These are phyloP conservation scores for Etheostoma perlongum DNA, from an alignment of 2,797 vertebrate species.

Conservation along the genomic window DNA sequence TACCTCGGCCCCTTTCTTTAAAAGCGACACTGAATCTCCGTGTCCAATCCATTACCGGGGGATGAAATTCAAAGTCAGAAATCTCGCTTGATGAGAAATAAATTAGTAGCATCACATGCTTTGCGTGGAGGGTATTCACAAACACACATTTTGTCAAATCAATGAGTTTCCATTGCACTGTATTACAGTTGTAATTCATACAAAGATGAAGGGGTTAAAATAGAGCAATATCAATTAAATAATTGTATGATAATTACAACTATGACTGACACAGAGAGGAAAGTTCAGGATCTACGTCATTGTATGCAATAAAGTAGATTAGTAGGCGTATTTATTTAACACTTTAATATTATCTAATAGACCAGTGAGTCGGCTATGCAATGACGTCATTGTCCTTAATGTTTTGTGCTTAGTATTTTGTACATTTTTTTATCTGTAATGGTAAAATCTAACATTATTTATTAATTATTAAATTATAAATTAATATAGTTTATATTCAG, in stretches of 20 bases:
- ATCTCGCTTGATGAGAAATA: constrained; percentile 91
- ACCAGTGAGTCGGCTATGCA: background rate
- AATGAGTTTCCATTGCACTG: constrained; percentile 43
- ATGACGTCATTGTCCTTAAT: background rate
- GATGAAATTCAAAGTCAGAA: constrained; percentile 88
- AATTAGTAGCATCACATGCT: constrained; percentile 91
- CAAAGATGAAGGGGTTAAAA: background rate
- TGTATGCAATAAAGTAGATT: background rate
- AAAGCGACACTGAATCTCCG: constrained; percentile 93
- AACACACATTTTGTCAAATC: constrained; percentile 64
- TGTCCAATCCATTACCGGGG: constrained; percentile 93
- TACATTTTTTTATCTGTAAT: background rate
- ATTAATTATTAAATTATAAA: background rate
- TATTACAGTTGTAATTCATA: constrained; percentile 17
- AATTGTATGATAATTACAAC: background rate
- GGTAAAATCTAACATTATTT: background rate
- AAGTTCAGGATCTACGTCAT: background rate
- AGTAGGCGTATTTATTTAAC: background rate
- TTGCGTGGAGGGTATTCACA: constrained; percentile 80
- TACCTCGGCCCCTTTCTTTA: constrained; percentile 69
- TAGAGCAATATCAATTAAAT: background rate
- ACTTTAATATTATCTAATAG: background rate
- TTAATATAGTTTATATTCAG: background rate
- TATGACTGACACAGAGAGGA: background rate
- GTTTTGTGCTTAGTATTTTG: background rate